A percentile compares a stretch with the other conserved stretches of the same genome.
These are phyloP conservation scores for Actinernus sp. DNA, from an alignment of 92 coral and sea anemone genomes.

Conservation along the genomic window DNA sequence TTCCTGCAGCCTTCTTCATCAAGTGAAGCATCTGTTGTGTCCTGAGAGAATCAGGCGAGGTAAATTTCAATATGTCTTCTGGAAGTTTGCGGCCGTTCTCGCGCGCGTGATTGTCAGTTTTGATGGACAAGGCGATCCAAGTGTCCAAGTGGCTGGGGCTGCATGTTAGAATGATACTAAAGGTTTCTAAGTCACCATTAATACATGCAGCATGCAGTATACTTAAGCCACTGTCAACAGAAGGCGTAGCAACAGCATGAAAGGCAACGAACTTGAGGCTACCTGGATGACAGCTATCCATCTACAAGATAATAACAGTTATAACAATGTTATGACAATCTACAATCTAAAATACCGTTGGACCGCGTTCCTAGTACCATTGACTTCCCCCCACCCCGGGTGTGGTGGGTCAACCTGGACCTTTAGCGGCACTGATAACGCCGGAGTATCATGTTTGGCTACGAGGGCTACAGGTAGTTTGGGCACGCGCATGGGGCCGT, in stretches of 20 bases:
- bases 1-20: conserved; percentile 19
- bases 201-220: conserved; percentile 47
- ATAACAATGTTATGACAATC: too few relatives aligned
- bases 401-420: too few relatives aligned
- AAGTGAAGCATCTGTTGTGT: conserved; percentile 29
- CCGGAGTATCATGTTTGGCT: too few relatives aligned
- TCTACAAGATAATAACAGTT: too few relatives aligned
- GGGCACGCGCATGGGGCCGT: too few relatives aligned
- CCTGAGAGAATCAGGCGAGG: conserved; percentile 16
- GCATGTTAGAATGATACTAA: conserved; percentile 50
- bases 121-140: conserved; percentile 46
- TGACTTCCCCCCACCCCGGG: too few relatives aligned
- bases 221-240: conserved; percentile 27
- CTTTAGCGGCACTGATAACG: too few relatives aligned
- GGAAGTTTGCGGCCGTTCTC: not conserved
- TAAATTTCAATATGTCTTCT: conserved; percentile 6
- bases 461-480: too few relatives aligned
- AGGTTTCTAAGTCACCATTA: conserved; percentile 50
- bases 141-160: conserved; percentile 62
- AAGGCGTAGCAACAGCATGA: conserved; percentile 32
- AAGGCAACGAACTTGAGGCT: conserved; percentile 41
- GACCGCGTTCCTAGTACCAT: too few relatives aligned
- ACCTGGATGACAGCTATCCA: not conserved
- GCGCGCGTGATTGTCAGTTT: not conserved
- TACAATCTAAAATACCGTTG: too few relatives aligned